Percentiles rank a stretch among this genome's conserved stretches.
Conservation (phyloP, 2,113 vertebrate species). For the Oreochromis spilurus region DNA sequence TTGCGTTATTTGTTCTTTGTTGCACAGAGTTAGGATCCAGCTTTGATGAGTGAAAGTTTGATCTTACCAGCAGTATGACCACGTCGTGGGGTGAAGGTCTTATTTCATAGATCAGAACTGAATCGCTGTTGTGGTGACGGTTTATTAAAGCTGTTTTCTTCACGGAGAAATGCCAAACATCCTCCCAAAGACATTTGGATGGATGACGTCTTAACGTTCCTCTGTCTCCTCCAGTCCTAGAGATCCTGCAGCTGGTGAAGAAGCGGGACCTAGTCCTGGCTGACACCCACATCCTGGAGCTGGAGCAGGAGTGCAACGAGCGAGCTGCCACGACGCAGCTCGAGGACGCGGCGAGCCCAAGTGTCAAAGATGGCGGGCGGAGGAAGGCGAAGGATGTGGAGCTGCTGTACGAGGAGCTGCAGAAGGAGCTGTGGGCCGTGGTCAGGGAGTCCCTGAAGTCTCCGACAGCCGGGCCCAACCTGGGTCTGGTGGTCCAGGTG, state of each 20-base stretch:
- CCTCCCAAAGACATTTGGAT: not conserved
- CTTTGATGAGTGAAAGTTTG: not conserved
- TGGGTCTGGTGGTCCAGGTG: slow-evolving; percentile 79
- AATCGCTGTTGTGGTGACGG: not conserved
- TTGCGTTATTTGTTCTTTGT: not conserved
- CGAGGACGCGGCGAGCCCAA: slow-evolving; percentile 29
- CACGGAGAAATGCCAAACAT: not conserved
- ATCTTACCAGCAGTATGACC: not conserved
- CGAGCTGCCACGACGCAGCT: not conserved
- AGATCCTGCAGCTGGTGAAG: slow-evolving; percentile 87
- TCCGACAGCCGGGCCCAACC: slow-evolving; percentile 69
- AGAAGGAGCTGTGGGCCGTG: slow-evolving; percentile 84
- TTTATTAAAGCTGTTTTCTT: not conserved
- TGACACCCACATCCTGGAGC: slow-evolving; percentile 84
- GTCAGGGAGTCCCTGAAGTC: slow-evolving; percentile 77
- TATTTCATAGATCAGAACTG: not conserved
- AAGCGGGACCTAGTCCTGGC: slow-evolving; percentile 82
- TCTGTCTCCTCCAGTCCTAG: slow-evolving; percentile 73
- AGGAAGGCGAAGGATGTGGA: slow-evolving; percentile 85
- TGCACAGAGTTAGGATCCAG: not conserved
- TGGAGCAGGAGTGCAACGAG: slow-evolving; percentile 81
- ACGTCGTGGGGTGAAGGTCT: rapidly evolving
- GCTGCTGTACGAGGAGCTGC: slow-evolving; percentile 85
- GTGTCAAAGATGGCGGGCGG: slow-evolving; percentile 63
- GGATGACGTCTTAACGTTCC: not conserved